Evolutionary conservation across 1,140 invertebrate species (phyloP), one percentile per base, ranked within the genome.

Genomic region (Micrasema minimum): DNA sequence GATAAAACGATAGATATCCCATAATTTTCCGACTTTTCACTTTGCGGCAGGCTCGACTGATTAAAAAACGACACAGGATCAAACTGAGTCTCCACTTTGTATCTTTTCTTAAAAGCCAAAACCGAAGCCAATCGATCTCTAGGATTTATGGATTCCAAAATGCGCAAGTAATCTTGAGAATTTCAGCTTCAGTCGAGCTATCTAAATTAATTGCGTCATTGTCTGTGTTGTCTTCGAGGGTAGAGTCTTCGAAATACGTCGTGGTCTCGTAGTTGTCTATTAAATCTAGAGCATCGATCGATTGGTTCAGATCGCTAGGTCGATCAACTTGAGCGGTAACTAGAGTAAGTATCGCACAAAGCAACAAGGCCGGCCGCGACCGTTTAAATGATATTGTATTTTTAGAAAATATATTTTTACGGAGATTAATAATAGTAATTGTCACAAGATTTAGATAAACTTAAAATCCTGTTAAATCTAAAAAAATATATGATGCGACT

Each of bases 1-100:
- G 69, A 71, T n/a, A 68, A n/a, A 12, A 66, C 59, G 16, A 69
- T 48, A n/a, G 72, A 75, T 16, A 75, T 59, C n/a, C 26, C 66
- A 26, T 46, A 72, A 38, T 46, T 69, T 59, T 26, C 65, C n/a
- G 53, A 18, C 6, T 14, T 57, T 18, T 57, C 53, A 16, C 9
- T 57, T 16, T 35, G 26, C 12, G n/a, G 53, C 5, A 4, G 12
- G 3, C 20, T 14, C 7, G 53, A 37, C 14, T 35, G n/a, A 35
- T 57, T 57, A 31, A 57, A 57, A 57, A 18, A 57, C 31, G 26
- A 16, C 12, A 51, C 48, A 51, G 48, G 20, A 7, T 57, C 26
- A 38, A 57, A 57, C 26, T 35, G 53, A 2, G 53, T n/a, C 14
- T 57, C 53, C 5, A 37, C 18, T n/a, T n/a, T n/a, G 31, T 57